phyloP scores from a whole-genome alignment of 35 echinoderm and acorn worm genomes.

The Apostichopus californicus region DNA sequence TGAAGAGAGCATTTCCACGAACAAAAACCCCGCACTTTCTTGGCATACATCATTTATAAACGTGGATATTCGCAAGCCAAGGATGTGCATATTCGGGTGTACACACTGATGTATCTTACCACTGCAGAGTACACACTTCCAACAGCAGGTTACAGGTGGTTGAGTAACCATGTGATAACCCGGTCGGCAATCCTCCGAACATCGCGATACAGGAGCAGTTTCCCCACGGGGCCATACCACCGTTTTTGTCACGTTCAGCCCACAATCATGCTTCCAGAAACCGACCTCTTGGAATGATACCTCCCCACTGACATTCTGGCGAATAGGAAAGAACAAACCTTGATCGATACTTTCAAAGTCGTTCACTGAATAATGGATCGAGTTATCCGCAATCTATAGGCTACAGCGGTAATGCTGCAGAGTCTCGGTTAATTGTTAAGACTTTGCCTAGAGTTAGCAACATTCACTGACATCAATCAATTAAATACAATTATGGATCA shows the following conservation, averaged over 20 bases:
- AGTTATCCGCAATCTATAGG: no score
- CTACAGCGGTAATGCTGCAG: no score
- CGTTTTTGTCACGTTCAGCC: conserved; percentile 3
- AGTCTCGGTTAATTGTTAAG: no score
- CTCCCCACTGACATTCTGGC: conserved; percentile 1
- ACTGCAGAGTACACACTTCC: conserved; percentile 76
- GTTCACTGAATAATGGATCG: no score
- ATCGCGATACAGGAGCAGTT: conserved; percentile 62
- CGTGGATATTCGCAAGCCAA: no score
- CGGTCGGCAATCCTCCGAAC: conserved; percentile 71
- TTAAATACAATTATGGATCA: no score
- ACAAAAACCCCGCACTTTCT: no score
- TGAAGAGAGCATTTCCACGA: no score
- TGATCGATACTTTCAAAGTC: no score
- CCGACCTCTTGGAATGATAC: conserved; percentile 63
- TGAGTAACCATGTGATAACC: conserved; percentile 58
- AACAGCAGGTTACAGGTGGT: conserved; percentile 70
- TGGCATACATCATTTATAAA: no score
- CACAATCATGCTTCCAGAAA: conserved; percentile 62
- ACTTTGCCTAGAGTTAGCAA: no score
- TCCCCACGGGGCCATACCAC: conserved; percentile 58
- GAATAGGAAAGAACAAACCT: neutral
- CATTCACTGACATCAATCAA: no score
- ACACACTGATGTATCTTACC: conserved; percentile 10
- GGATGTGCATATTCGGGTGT: neutral